Evolutionary conservation across 2,888 invertebrate genomes (phyloP).

Genomic region (Taphrorychus bicolor): DNA sequence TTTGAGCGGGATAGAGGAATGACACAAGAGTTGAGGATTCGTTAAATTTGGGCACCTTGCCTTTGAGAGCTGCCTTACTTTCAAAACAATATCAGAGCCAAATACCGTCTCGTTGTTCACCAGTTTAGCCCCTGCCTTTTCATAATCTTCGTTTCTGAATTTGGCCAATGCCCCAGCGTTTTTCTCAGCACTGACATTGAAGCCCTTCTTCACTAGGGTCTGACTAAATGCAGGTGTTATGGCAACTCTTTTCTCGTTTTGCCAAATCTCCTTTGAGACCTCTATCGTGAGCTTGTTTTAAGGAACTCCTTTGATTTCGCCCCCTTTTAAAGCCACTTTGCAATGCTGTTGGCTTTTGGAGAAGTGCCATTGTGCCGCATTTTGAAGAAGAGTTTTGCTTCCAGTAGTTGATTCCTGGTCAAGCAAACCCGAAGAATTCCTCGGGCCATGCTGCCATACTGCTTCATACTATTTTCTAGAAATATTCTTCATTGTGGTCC

Average conservation of each 20-base stretch:
- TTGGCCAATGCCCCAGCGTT: constrained; percentile 79
- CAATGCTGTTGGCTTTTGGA: constrained; percentile 33
- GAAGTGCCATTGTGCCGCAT: constrained; percentile 29
- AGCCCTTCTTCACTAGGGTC: constrained; percentile 80
- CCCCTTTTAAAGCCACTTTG: constrained; percentile 44
- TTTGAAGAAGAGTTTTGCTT: constrained; percentile 11
- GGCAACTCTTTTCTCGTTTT: constrained; percentile 82
- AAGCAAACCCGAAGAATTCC: constrained; percentile 43
- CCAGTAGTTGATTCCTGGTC: constrained; percentile 24
- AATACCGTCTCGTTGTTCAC: constrained; percentile 71
- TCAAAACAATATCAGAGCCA: constrained; percentile 78
- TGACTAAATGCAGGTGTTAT: constrained; percentile 77
- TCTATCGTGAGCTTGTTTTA: constrained; percentile 81
- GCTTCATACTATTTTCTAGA: constrained; percentile 5
- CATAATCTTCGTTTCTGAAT: constrained; percentile 79
- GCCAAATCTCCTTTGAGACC: constrained; percentile 84
- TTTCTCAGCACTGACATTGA: constrained; percentile 79
- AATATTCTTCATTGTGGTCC: too few species aligned
- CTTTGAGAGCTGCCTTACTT: constrained; percentile 73
- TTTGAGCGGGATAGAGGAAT: constrained; percentile 85
- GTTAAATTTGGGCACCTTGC: constrained; percentile 72
- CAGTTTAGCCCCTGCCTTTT: constrained; percentile 76
- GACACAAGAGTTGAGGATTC: constrained; percentile 78
- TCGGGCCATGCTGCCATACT: constrained; percentile 45
- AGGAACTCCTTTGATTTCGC: constrained; percentile 68